Evolutionary conservation across 2,888 invertebrate species (phyloP).

Genomic region (Automeris io): DNA sequence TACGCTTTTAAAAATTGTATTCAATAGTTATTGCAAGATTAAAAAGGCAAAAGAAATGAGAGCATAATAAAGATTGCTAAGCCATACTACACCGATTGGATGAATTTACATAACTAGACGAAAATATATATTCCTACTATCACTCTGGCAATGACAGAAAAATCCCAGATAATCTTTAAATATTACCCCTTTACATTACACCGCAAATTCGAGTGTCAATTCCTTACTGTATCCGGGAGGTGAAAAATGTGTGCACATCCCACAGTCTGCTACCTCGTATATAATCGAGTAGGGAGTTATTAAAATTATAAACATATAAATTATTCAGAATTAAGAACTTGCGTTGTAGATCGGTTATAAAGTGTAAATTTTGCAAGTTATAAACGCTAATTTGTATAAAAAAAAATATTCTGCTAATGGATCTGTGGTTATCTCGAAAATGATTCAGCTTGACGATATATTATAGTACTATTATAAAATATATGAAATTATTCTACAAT

Average conservation of each 20-base stretch:
- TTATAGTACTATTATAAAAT: too few species aligned
- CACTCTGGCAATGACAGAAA: slow-evolving; percentile 27
- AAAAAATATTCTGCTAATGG: too few species aligned
- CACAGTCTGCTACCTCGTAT: slow-evolving; percentile 28
- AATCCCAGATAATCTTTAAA: slow-evolving; percentile 72
- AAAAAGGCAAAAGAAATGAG: too few species aligned
- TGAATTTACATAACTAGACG: neutral
- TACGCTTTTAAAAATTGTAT: too few species aligned
- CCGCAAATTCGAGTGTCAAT: slow-evolving; percentile 67
- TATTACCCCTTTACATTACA: slow-evolving; percentile 52
- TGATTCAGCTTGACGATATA: too few species aligned
- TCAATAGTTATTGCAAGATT: too few species aligned
- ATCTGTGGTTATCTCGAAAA: too few species aligned
- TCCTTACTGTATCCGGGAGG: slow-evolving; percentile 55
- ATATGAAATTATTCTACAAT: too few species aligned
- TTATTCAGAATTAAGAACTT: slow-evolving; percentile 58
- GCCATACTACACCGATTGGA: neutral
- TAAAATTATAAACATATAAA: slow-evolving; percentile 76
- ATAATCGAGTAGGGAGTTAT: slow-evolving; percentile 62
- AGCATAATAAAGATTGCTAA: slow-evolving; percentile 46
- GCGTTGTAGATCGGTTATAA: slow-evolving; percentile 49
- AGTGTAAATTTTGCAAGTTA: too few species aligned
- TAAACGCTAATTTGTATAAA: too few species aligned
- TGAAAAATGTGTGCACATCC: slow-evolving; percentile 66
- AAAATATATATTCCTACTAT: neutral